A percentile compares a stretch with the other conserved stretches of the same genome.
Evolutionary conservation across 2,113 vertebrate genomes (phyloP).

Genomic region (Tonatia bakeri): DNA sequence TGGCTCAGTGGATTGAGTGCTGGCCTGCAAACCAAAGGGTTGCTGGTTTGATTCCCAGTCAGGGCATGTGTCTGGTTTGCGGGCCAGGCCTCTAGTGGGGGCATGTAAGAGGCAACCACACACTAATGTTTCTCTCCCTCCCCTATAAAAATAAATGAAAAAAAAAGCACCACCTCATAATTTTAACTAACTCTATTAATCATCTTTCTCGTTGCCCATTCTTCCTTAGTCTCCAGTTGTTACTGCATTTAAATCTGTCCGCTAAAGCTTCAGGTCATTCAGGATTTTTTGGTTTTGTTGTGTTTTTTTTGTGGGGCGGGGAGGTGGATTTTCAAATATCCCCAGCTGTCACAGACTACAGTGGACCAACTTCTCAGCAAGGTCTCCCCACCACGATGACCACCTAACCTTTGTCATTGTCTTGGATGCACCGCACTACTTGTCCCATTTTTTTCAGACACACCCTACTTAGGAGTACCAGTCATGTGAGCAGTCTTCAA

Average conservation of each 20-base stretch:
- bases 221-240: background rate
- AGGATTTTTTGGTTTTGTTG: background rate
- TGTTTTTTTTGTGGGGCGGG: background rate
- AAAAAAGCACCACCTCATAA: background rate
- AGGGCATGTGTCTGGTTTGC: too few relatives aligned
- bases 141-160: too few relatives aligned
- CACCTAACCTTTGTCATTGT: accelerated
- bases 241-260: background rate
- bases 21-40: too few relatives aligned
- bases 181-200: background rate
- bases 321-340: background rate
- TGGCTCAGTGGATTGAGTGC: too few relatives aligned
- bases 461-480: background rate
- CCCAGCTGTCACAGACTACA: background rate
- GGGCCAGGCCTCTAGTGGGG: too few relatives aligned
- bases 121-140: too few relatives aligned
- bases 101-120: too few relatives aligned
- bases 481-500: background rate
- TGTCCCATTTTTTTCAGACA: background rate
- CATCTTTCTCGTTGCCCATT: background rate
- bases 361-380: background rate
- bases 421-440: background rate
- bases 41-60: too few relatives aligned
- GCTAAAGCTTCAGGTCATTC: background rate
- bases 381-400: background rate